A percentile compares a stretch with the other conserved stretches of the same genome.
phyloP scores from a whole-genome alignment of 2,113 vertebrate genomes.

The Tympanuchus pallidicinctus region DNA sequence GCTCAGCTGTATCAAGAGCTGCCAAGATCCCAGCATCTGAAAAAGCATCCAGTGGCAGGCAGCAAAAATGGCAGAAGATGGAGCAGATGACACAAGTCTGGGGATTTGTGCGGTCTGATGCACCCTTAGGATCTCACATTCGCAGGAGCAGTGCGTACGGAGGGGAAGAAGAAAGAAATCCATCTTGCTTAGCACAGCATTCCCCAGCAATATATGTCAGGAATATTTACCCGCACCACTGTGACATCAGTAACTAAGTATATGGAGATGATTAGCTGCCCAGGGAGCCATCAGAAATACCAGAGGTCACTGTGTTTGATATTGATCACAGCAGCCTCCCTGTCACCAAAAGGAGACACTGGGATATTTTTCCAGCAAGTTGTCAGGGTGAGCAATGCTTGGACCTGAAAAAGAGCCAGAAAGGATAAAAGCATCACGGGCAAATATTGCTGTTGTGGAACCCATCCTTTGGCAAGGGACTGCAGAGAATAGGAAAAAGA shows the following conservation, averaged over 20 bases:
- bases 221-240: fast-evolving
- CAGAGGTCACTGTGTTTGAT: neutral
- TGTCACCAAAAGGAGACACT: neutral
- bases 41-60: neutral
- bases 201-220: neutral
- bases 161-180: neutral
- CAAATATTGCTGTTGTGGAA: neutral
- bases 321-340: neutral
- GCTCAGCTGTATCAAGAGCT: neutral
- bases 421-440: neutral
- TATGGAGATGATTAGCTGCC: neutral
- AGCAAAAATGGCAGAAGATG: neutral
- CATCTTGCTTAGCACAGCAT: neutral
- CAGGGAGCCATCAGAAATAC: conserved; percentile 9
- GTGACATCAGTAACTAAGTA: conserved; percentile 32
- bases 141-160: neutral
- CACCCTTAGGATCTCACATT: neutral
- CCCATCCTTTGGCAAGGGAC: neutral
- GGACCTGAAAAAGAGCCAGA: neutral
- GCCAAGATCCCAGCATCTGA: neutral
- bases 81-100: neutral
- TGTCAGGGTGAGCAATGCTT: fast-evolving
- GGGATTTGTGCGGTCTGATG: neutral
- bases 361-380: neutral
- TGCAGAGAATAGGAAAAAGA: neutral